Percentiles rank a stretch among this genome's conserved stretches.
These are phyloP conservation scores for Dipodomys spectabilis DNA, from an alignment of 2,113 vertebrate genomes.

Conservation along the genomic window DNA sequence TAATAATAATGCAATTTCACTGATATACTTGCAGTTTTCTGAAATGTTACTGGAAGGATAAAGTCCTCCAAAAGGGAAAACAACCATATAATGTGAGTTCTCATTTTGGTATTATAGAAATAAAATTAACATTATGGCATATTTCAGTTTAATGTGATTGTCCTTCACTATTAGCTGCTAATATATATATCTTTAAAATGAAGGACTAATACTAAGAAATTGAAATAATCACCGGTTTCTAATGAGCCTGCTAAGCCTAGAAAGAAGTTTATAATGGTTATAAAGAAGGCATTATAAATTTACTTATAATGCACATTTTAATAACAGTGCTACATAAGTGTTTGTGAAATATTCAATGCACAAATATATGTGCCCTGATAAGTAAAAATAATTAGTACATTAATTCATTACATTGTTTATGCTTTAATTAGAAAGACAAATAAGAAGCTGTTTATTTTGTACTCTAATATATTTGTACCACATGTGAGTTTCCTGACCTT, in stretches of 20 bases:
- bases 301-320: conserved; percentile 21
- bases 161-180: background rate
- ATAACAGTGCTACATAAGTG: conserved; percentile 28
- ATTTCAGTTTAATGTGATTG: background rate
- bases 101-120: background rate
- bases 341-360: conserved; percentile 26
- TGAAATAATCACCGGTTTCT: conserved; percentile 17
- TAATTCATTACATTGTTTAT: conserved; percentile 55
- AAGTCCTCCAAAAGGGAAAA: background rate
- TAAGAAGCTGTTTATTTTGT: conserved; percentile 27
- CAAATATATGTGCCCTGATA: conserved; percentile 26
- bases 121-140: background rate
- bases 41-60: background rate
- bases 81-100: background rate
- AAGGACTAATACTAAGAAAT: background rate
- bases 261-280: conserved; percentile 51
- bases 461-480: conserved; percentile 28
- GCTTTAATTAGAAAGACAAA: conserved; percentile 55
- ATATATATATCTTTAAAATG: conserved; percentile 31
- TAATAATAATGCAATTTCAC: conserved; percentile 63
- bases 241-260: background rate
- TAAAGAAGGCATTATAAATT: conserved; percentile 22
- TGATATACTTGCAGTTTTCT: conserved; percentile 47
- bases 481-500: background rate
- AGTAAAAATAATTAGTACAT: conserved; percentile 57